Evolutionary conservation across 2,113 vertebrate species (phyloP), one percentile per base, ranked within the genome.

Genomic region (Glareola pratincola): DNA sequence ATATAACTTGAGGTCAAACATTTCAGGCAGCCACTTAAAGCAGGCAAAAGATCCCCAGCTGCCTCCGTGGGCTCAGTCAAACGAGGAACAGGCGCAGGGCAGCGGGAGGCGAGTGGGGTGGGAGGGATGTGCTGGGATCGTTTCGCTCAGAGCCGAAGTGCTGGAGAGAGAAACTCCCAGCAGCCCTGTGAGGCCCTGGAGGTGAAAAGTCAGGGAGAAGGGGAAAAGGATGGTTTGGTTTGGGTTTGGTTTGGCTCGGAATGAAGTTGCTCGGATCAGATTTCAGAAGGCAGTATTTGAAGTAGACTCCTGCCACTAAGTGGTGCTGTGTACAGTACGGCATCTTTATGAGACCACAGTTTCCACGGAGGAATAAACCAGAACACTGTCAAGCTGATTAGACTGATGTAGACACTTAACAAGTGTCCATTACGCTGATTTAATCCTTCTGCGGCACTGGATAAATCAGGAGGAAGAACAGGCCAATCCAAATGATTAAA

Each of bases 281-380:
- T 36, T 63, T 30, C 67, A 14, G 73, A 22, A 48, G 60, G 79
- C 34, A 36, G 81, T 7, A 34, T 43, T 16, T 21, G 82, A 50
- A 37, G 68, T 4, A 87, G 94, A 30, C 47, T 77, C 74, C 59
- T 51, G 96, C 94, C 98, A 76, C 97, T 97, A 93, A 96, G 98
- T n/a, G 97, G 97, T 82, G 94, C 97, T 97, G 60, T 69, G 54
- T 76, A 47, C 97, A 96, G 95, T 39, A 19, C n/a, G 19, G 92
- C 82, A 4, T 87, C 85, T 43, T 74, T 3, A 1, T 1, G 21
- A 20, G 3, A 5, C 22, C 59, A 64, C 90, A 7, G 0, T 6
- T 56, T 39, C 4, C 47, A 29, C 76, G 83, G 12, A 80, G 63
- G 87, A 90, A 51, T 76, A 30, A 48, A 37, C n/a, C 34, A 5